Evolutionary conservation across 2,888 invertebrate genomes (phyloP), one percentile per base, ranked within the genome.

Genomic region (Callosobruchus maculatus): DNA sequence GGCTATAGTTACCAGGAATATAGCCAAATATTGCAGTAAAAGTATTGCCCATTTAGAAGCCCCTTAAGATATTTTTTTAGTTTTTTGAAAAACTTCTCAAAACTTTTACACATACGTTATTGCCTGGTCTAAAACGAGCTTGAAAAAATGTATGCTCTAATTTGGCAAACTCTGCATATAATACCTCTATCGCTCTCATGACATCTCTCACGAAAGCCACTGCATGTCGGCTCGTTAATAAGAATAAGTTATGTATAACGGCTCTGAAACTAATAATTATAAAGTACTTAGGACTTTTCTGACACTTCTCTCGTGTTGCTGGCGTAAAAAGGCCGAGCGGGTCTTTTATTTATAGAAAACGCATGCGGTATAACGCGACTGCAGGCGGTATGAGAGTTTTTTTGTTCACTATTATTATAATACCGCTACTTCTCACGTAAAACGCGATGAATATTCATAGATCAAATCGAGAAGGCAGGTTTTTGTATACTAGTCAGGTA

Each of bases 221-320:
- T 49, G 49, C 9, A 13, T 49, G 49, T 49, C 7, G 21, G 76
- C 80, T 78, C 74, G 80, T 80, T 78, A 79, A 77, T 78, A 80
- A 74, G 73, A 73, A 74, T 77, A 78, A 80, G 75, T 78, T 77
- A 78, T 78, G 77, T 77, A 75, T 72, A 74, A 74, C 76, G 76
- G 73, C 68, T 73, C 74, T 78, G 78, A 78, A 84, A 80, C 82
- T 80, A 78, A 77, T 83, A 84, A 84, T 84, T 84, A 84, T 84
- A 84, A 84, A 83, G 82, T 83, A 83, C 84, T 84, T 84, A 84
- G 82, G 83, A 80, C 78, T 81, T 78, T 82, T 83, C 83, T 83
- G 83, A 83, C 83, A 82, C 82, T 77, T 82, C 78, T 79, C 81
- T 80, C 82, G 82, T 80, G 82, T 79, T 76, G 82, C 79, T 75